Evolutionary conservation across 2,113 vertebrate species (phyloP).

Genomic region (Canis aureus): DNA sequence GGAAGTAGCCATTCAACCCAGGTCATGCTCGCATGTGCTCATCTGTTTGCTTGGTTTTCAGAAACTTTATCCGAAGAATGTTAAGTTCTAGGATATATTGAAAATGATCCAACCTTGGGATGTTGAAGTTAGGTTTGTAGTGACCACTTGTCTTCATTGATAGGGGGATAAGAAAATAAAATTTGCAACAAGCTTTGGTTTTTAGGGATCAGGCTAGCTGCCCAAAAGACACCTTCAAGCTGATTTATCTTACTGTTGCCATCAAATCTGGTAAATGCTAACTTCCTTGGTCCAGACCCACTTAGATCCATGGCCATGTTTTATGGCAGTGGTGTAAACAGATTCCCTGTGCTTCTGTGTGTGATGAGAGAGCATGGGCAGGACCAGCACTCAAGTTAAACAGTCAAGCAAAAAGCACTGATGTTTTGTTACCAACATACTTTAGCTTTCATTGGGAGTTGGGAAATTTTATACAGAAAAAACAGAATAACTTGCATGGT

Average conservation of each 20-base stretch:
- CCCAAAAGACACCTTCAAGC: not conserved
- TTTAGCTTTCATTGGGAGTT: not conserved
- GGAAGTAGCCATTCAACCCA: not conserved
- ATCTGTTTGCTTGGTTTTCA: not conserved
- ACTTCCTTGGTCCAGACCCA: not conserved
- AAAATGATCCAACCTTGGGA: too few relatives aligned
- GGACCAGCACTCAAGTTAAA: too few relatives aligned
- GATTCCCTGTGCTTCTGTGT: not conserved
- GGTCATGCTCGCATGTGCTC: accelerated
- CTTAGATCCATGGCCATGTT: not conserved
- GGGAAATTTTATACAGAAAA: not conserved
- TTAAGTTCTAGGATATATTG: not conserved
- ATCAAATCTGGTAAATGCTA: not conserved
- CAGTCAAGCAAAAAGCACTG: not conserved
- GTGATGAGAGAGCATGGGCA: too few relatives aligned
- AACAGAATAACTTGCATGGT: accelerated
- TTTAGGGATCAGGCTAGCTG: not conserved
- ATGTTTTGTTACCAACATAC: not conserved
- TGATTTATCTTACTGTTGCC: not conserved
- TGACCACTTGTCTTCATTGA: not conserved
- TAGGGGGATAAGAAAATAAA: not conserved
- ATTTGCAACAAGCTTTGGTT: not conserved
- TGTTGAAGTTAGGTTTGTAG: not conserved
- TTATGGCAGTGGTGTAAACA: accelerated
- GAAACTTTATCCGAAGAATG: not conserved